Evolutionary conservation across 1,140 invertebrate genomes (phyloP).

Genomic region (Chelonus insularis): DNA sequence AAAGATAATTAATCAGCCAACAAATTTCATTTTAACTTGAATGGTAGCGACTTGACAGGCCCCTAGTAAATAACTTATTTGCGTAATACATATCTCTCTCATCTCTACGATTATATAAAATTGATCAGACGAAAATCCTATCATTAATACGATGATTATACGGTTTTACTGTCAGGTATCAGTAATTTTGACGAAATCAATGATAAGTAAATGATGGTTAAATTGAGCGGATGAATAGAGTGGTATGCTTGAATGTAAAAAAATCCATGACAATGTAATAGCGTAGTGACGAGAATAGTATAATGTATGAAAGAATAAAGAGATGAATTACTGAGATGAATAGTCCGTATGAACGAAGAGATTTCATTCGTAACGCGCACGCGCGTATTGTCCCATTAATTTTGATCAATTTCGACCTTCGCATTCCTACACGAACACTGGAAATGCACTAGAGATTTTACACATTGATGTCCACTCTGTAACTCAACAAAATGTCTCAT

Average conservation of each 20-base stretch:
- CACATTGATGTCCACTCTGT: background rate
- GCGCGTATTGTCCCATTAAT: slow-evolving; percentile 27
- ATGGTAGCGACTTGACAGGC: slow-evolving; percentile 2
- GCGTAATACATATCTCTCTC: background rate
- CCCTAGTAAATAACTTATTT: slow-evolving; percentile 3
- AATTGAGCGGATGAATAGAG: too few relatives aligned
- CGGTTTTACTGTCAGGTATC: background rate
- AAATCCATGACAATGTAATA: too few relatives aligned
- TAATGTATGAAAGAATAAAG: background rate
- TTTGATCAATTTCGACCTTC: slow-evolving; percentile 30
- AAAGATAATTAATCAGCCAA: slow-evolving; percentile 3
- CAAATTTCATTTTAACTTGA: background rate
- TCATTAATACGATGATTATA: background rate
- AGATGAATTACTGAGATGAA: slow-evolving; percentile 8
- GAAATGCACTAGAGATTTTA: slow-evolving; percentile 15
- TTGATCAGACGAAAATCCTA: slow-evolving; percentile 13
- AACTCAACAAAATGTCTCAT: background rate
- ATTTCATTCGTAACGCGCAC: slow-evolving; percentile 5
- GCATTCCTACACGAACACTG: slow-evolving; percentile 24
- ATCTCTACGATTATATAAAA: slow-evolving; percentile 7
- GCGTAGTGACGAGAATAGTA: background rate
- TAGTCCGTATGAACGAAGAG: slow-evolving; percentile 3
- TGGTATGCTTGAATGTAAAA: too few relatives aligned
- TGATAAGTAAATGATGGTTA: too few relatives aligned
- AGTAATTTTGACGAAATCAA: too few relatives aligned